A percentile compares a stretch with the other conserved stretches of the same genome.
Conservation (phyloP, 2,888 invertebrate genomes). For the Eristalis pertinax region DNA sequence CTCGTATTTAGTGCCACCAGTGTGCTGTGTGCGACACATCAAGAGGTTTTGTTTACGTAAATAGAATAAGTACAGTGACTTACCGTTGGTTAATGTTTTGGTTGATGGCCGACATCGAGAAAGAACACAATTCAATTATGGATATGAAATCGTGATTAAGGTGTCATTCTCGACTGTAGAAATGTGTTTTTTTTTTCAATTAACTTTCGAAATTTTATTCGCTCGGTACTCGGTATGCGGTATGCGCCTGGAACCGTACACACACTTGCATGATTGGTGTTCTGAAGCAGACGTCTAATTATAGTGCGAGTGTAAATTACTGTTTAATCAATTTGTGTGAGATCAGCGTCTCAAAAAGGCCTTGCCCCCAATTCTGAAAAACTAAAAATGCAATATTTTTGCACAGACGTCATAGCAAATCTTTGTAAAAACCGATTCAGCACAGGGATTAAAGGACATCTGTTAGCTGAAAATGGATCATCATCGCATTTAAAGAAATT, state of each 20-base stretch:
- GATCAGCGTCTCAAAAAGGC: slow-evolving; percentile 20
- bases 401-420: slow-evolving; percentile 34
- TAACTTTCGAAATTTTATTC: not conserved
- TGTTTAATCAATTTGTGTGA: not conserved
- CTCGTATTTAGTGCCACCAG: slow-evolving; percentile 25
- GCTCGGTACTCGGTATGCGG: slow-evolving; percentile 28
- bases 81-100: slow-evolving; percentile 18
- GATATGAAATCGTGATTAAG: slow-evolving; percentile 40
- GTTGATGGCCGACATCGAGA: slow-evolving; percentile 46
- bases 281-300: not conserved
- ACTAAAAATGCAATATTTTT: slow-evolving; percentile 16
- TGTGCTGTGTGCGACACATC: slow-evolving; percentile 8
- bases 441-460: too few species aligned
- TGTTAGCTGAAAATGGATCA: too few species aligned
- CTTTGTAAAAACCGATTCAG: not conserved
- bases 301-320: slow-evolving; percentile 38
- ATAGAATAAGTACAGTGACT: slow-evolving; percentile 5
- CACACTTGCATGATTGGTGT: not conserved
- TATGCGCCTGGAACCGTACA: too few species aligned
- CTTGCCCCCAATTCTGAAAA: slow-evolving; percentile 46
- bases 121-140: slow-evolving; percentile 1
- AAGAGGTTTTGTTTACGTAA: slow-evolving; percentile 28
- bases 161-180: slow-evolving; percentile 34
- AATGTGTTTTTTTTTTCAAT: not conserved
- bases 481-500: too few species aligned